phyloP scores from a whole-genome alignment of 1,140 invertebrate genomes.

The Radopholus similis region DNA sequence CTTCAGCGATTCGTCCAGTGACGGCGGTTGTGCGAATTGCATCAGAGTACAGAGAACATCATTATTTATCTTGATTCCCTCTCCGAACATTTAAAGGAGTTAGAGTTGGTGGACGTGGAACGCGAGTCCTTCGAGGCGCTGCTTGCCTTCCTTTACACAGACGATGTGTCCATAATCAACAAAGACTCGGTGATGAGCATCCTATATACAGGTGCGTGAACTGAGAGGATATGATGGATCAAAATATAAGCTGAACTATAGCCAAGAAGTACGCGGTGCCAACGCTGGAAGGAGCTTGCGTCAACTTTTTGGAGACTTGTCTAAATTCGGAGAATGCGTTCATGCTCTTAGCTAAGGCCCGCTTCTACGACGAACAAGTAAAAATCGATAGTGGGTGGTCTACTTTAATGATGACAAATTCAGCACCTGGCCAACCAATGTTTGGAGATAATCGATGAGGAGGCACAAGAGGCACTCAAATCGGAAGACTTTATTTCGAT shows the following conservation, averaged over 20 bases:
- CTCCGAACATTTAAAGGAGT: conserved; percentile 12
- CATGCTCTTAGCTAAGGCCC: conserved; percentile 73
- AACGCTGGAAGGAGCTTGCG: conserved; percentile 76
- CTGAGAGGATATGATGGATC: neutral
- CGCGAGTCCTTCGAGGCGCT: conserved; percentile 55
- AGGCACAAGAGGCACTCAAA: conserved; percentile 74
- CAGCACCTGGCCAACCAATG: conserved; percentile 70
- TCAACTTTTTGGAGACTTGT: conserved; percentile 77
- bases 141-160: conserved; percentile 75
- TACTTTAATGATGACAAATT: neutral
- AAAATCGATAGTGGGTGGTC: conserved; percentile 68
- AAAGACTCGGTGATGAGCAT: conserved; percentile 82
- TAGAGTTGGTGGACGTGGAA: conserved; percentile 25
- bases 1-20: conserved; percentile 5
- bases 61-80: neutral
- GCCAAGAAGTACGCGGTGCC: conserved; percentile 83
- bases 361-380: conserved; percentile 69
- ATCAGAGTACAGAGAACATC: neutral
- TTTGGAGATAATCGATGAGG: conserved; percentile 79
- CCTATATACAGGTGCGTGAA: conserved; percentile 67
- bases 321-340: conserved; percentile 79
- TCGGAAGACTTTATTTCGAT: conserved; percentile 82
- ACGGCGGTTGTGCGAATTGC: neutral
- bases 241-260: neutral
- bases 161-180: conserved; percentile 72